Evolutionary conservation across 2,797 vertebrate species (phyloP).

Genomic region (Ctenopoma kingsleyae): DNA sequence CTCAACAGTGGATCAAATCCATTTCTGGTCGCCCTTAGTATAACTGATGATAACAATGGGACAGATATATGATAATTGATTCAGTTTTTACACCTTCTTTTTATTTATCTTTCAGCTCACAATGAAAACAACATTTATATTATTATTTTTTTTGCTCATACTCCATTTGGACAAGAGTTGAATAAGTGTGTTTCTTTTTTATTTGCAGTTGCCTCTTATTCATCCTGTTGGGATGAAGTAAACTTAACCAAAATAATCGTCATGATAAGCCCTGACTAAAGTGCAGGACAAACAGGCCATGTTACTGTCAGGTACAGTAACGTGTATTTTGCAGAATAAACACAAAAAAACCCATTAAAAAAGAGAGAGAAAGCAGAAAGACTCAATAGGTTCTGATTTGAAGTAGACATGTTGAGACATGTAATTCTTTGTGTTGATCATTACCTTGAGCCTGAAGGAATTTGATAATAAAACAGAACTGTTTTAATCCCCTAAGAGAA

Average conservation of each 20-base stretch:
- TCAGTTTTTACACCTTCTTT: constrained; percentile 27
- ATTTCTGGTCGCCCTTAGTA: constrained; percentile 51
- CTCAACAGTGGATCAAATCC: constrained; percentile 50
- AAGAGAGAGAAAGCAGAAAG: constrained; percentile 2
- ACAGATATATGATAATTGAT: constrained; percentile 34
- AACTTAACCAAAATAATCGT: too few species aligned
- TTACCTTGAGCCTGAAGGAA: constrained; percentile 78
- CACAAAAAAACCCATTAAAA: constrained; percentile 4
- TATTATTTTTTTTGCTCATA: constrained; percentile 12
- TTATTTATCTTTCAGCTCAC: constrained; percentile 1
- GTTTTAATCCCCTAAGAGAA: constrained; percentile 76
- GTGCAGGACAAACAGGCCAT: too few species aligned
- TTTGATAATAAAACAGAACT: constrained; percentile 81
- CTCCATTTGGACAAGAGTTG: not conserved
- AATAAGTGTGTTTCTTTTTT: constrained; percentile 8
- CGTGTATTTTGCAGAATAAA: constrained; percentile 28
- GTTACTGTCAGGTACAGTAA: constrained; percentile 21
- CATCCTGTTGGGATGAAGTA: not conserved
- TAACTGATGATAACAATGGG: constrained; percentile 36
- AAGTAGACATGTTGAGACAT: constrained; percentile 51
- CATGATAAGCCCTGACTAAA: too few species aligned
- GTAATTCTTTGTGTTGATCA: constrained; percentile 72
- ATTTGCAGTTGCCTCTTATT: constrained; percentile 19
- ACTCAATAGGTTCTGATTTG: constrained; percentile 7
- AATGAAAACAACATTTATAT: constrained; percentile 19